These are phyloP conservation scores for Eupithecia pulchellata DNA, from an alignment of 2,888 invertebrate species.

Conservation along the genomic window DNA sequence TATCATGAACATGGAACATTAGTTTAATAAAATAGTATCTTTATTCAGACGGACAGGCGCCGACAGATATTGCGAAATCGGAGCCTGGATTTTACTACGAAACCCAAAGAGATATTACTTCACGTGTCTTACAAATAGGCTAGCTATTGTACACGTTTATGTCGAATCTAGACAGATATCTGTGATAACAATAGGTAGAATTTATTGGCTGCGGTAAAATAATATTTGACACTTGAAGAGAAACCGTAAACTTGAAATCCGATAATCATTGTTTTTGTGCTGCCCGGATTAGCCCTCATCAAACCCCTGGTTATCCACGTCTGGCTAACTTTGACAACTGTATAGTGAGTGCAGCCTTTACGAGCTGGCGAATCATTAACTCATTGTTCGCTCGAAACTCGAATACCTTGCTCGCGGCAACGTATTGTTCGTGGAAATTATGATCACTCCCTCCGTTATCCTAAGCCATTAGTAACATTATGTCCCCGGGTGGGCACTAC, in stretches of 20 bases:
- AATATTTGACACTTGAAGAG: constrained; percentile 21
- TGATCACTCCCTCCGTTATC: constrained; percentile 75
- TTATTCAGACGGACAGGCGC: neutral
- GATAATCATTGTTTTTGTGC: constrained; percentile 44
- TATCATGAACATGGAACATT: neutral
- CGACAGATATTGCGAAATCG: constrained; percentile 6
- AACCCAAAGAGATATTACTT: constrained; percentile 1
- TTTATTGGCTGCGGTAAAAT: constrained; percentile 4
- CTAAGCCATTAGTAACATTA: constrained; percentile 74
- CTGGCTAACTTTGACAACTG: constrained; percentile 67
- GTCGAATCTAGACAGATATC: neutral
- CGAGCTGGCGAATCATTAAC: constrained; percentile 76
- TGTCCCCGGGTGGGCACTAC: constrained; percentile 54
- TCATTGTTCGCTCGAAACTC: constrained; percentile 73
- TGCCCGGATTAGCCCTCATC: constrained; percentile 57
- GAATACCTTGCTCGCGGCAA: constrained; percentile 68
- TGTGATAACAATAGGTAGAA: neutral
- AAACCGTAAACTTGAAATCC: constrained; percentile 30
- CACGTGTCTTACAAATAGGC: neutral
- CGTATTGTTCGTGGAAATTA: constrained; percentile 77
- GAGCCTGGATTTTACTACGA: neutral
- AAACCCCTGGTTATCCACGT: constrained; percentile 59
- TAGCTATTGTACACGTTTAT: neutral
- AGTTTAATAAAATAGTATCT: neutral
- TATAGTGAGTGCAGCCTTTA: constrained; percentile 66